Evolutionary conservation across 2,888 invertebrate species (phyloP), one percentile per base, ranked within the genome.

Genomic region (Emmelina monodactyla): DNA sequence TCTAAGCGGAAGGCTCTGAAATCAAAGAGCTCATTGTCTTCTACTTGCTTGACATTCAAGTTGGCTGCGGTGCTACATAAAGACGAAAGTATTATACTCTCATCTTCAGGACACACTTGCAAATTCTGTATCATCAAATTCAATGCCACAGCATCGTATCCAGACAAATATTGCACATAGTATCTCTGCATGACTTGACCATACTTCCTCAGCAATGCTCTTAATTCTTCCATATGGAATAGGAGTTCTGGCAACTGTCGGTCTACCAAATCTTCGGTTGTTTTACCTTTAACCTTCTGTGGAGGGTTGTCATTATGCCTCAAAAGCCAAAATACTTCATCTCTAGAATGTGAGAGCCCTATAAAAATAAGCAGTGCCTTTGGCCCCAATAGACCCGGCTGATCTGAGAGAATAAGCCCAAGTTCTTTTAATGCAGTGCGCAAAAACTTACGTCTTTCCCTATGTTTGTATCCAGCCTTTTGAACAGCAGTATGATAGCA

Each of bases 281-380:
- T 86, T 68, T 92, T 91, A 30, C 88, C 88, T 76, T 94, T 94
- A 11, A 88, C 88, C 63, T 92, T 92, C 45, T 91, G 87, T 1
- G 97, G 97, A 22, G 95, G 96, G 73, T 97, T 97, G 51, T 96
- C 96, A 62, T 93, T 92, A 63, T 99, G 99, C 34, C 99, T 85
- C 30, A 99, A 65, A 31, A 99, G 82, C 99, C 99, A 99, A 33
- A 91, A 85, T 14, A 99, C 92, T 81, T 99, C 99, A 82, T 99
- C 99, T 50, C 98, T 85, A 0, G 97, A 91, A 66, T 95, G 91
- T 43, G 95, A 94, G 7, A 99, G 79, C 0, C 94, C 98, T 85
- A 98, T 97, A 60, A 99, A 94, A 45, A 99, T 93, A 55, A 96
- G 87, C 38, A 99, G 82, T 5, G 96, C 94, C 79, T 99, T 99